Evolutionary conservation across 2,113 vertebrate genomes (phyloP).

Genomic region (Chelonoidis abingdonii): DNA sequence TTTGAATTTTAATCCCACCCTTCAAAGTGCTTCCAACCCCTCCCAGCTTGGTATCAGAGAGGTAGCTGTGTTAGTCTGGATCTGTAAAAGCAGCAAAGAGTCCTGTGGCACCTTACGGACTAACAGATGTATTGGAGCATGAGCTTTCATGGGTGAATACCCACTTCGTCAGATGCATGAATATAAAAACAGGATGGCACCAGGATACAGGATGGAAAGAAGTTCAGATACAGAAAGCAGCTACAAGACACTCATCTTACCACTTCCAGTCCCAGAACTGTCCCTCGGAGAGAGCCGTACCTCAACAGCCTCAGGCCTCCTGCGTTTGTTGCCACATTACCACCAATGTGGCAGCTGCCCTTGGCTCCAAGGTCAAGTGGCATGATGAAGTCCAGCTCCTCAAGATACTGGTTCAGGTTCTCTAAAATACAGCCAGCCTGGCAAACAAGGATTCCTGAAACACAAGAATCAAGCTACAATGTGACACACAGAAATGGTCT

Average conservation of each 20-base stretch:
- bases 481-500: background rate
- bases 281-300: conserved; percentile 92
- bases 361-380: conserved; percentile 96
- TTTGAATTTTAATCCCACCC: background rate
- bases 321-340: conserved; percentile 94
- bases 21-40: background rate
- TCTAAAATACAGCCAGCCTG: conserved; percentile 95
- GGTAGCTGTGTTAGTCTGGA: no score
- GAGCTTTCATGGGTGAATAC: no score
- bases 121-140: no score
- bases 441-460: conserved; percentile 90
- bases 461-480: background rate
- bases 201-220: background rate
- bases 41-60: background rate
- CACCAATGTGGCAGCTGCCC: conserved; percentile 97
- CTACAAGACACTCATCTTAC: conserved; percentile 78
- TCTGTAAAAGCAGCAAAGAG: no score
- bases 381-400: conserved; percentile 88
- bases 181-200: background rate
- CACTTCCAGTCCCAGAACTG: conserved; percentile 93
- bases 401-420: conserved; percentile 85
- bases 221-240: background rate
- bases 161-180: background rate
- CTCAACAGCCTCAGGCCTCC: conserved; percentile 91
- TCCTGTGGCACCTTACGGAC: no score